Percentiles rank a stretch among this genome's conserved stretches.
phyloP scores from a whole-genome alignment of 2,113 vertebrate genomes.

The Lampris incognitus region DNA sequence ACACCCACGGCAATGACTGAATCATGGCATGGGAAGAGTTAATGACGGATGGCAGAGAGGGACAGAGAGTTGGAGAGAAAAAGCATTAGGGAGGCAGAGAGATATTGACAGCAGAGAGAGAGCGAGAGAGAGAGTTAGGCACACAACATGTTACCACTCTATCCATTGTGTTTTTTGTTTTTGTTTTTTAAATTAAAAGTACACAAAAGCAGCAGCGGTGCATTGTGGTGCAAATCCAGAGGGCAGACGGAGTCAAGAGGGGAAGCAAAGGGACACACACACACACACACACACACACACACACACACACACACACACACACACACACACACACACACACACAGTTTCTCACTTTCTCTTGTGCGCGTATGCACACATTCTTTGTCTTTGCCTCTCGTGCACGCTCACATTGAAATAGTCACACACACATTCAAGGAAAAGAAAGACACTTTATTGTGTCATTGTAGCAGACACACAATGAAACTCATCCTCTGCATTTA shows the following conservation, averaged over 20 bases:
- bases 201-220: constrained; percentile 72
- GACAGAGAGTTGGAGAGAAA: not conserved
- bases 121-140: constrained; percentile 8
- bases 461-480: no score
- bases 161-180: constrained; percentile 39
- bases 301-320: constrained; percentile 8
- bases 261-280: not conserved
- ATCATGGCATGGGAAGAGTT: not conserved
- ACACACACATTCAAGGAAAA: no score
- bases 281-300: not conserved
- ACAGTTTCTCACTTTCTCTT: not conserved
- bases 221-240: constrained; percentile 75
- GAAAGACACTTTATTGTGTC: no score
- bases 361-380: constrained; percentile 8
- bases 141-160: constrained; percentile 56
- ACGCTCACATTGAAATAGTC: no score
- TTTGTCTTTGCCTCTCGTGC: no score
- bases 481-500: no score
- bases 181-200: constrained; percentile 31
- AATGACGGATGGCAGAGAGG: not conserved
- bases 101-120: not conserved
- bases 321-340: constrained; percentile 18
- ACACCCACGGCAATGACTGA: no score
- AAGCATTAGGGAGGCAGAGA: not conserved
- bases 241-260: constrained; percentile 41